Evolutionary conservation across 1,140 invertebrate species (phyloP).

Genomic region (fruit fly (Drosophila melanogaster)): DNA sequence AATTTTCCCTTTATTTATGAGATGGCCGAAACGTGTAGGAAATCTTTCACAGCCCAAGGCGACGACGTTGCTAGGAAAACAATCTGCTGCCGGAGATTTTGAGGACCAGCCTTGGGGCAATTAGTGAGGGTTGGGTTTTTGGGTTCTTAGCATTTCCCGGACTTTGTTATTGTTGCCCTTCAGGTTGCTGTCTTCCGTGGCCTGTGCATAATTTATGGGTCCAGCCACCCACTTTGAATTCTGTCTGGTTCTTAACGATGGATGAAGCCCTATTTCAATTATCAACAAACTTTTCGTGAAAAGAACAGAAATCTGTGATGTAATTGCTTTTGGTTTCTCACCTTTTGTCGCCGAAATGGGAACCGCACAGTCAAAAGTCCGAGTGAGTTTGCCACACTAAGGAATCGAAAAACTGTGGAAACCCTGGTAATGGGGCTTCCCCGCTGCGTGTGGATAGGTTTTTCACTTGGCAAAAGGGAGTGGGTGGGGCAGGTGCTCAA

Average conservation of each 20-base stretch:
- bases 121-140: constrained; percentile 54
- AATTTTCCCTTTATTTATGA: constrained; percentile 81
- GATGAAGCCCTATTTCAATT: constrained; percentile 69
- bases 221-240: constrained; percentile 31
- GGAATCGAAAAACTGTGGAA: constrained; percentile 8
- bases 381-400: constrained; percentile 36
- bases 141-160: constrained; percentile 21
- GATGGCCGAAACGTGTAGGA: constrained; percentile 72
- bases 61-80: constrained; percentile 65
- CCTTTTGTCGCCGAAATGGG: constrained; percentile 47
- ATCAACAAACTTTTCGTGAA: constrained; percentile 45
- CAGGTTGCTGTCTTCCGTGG: constrained; percentile 66
- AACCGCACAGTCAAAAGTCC: constrained; percentile 57
- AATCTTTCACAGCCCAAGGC: constrained; percentile 31
- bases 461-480: constrained; percentile 5
- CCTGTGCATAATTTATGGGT: constrained; percentile 79
- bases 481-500: constrained; percentile 16
- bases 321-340: constrained; percentile 66
- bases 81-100: constrained; percentile 55
- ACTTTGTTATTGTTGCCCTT: constrained; percentile 31
- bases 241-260: constrained; percentile 42
- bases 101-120: constrained; percentile 61
- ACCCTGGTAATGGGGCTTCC: constrained; percentile 63
- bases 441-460: constrained; percentile 51
- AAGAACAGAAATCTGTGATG: constrained; percentile 48